phyloP scores from a whole-genome alignment of 2,797 vertebrate genomes.

The Chromobotia macracanthus region DNA sequence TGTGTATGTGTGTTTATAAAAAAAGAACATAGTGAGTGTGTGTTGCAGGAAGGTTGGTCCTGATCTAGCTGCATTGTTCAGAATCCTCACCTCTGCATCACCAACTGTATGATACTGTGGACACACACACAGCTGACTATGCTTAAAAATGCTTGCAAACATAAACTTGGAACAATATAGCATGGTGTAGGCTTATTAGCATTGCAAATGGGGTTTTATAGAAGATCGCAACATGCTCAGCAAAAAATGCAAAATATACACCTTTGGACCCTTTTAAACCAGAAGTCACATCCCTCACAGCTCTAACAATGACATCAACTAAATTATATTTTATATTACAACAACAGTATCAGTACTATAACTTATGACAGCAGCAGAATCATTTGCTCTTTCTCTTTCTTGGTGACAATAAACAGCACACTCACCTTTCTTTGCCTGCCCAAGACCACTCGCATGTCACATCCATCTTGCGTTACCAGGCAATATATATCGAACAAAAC shows the following conservation, averaged over 20 bases:
- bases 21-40: slow-evolving; percentile 44
- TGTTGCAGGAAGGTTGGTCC: slow-evolving; percentile 39
- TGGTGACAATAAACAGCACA: slow-evolving; percentile 51
- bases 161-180: slow-evolving; percentile 62
- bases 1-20: slow-evolving; percentile 45
- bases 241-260: slow-evolving; percentile 1
- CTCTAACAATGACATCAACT: background rate
- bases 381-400: slow-evolving; percentile 36
- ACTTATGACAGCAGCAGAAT: slow-evolving; percentile 3
- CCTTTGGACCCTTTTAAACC: background rate
- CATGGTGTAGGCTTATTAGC: slow-evolving; percentile 60
- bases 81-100: slow-evolving; percentile 66
- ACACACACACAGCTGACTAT: background rate
- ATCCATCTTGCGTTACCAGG: slow-evolving; percentile 20
- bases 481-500: slow-evolving; percentile 10
- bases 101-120: slow-evolving; percentile 57
- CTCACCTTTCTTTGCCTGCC: slow-evolving; percentile 73
- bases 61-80: slow-evolving; percentile 57
- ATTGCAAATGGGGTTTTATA: slow-evolving; percentile 63
- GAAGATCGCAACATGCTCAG: slow-evolving; percentile 36
- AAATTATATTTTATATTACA: background rate
- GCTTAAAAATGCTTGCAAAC: slow-evolving; percentile 57
- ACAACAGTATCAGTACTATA: background rate
- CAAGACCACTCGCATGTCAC: slow-evolving; percentile 53
- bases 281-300: background rate